These are phyloP conservation scores for Ryuthela nishihirai DNA, from an alignment of 2,888 invertebrate species.

Conservation along the genomic window DNA sequence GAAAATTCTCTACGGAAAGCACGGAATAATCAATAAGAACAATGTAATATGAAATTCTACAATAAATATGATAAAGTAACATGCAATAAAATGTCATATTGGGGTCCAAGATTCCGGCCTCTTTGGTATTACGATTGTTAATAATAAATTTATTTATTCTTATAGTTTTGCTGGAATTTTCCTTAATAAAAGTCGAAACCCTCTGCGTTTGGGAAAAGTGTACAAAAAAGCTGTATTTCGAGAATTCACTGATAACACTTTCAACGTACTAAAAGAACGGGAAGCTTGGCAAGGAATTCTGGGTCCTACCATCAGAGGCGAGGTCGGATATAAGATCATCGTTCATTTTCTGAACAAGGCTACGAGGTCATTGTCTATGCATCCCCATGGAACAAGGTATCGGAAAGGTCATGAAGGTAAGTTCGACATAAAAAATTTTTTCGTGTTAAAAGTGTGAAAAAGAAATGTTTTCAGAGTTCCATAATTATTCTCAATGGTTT, in stretches of 20 bases:
- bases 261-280: constrained; percentile 20
- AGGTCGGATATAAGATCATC: constrained; percentile 45
- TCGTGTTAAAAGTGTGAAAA: too few relatives aligned
- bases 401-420: constrained; percentile 39
- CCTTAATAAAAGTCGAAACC: constrained; percentile 8
- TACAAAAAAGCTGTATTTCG: constrained; percentile 41
- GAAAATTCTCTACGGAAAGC: too few relatives aligned
- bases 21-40: too few relatives aligned
- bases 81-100: too few relatives aligned
- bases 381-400: constrained; percentile 40
- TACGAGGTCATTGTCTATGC: constrained; percentile 35
- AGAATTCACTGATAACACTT: constrained; percentile 39
- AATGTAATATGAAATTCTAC: too few relatives aligned
- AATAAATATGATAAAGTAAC: too few relatives aligned
- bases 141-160: too few relatives aligned
- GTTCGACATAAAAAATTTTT: too few relatives aligned
- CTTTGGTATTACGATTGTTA: too few relatives aligned
- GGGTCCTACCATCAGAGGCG: constrained; percentile 47
- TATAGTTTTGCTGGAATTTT: constrained; percentile 20
- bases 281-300: constrained; percentile 37
- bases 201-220: constrained; percentile 32
- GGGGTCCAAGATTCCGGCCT: too few relatives aligned
- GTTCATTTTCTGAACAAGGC: constrained; percentile 39
- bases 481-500: too few relatives aligned
- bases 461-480: too few relatives aligned